A percentile compares a stretch with the other conserved stretches of the same genome.
Conservation (phyloP, 2,797 vertebrate genomes). For the Phataginus tetradactyla region DNA sequence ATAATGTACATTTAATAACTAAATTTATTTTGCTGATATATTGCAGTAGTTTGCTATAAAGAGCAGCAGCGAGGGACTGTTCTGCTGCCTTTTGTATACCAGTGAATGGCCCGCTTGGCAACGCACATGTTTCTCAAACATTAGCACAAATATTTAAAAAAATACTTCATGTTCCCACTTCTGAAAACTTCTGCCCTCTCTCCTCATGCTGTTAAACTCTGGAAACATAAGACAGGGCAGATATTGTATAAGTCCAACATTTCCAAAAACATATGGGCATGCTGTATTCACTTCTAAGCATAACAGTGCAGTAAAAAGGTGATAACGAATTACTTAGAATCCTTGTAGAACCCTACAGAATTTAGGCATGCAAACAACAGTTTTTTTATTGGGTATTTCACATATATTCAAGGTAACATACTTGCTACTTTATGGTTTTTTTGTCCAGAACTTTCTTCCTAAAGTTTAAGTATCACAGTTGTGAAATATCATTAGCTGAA, state of each 20-base stretch:
- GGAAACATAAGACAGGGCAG: background rate
- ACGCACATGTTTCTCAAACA: background rate
- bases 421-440: background rate
- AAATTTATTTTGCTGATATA: slow-evolving; percentile 34
- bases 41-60: background rate
- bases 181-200: background rate
- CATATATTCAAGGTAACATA: background rate
- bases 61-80: background rate
- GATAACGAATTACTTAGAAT: background rate
- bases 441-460: background rate
- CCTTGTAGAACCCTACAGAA: background rate
- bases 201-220: background rate
- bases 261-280: background rate
- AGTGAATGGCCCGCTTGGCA: background rate
- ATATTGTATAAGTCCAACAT: background rate
- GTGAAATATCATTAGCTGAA: background rate
- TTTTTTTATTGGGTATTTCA: background rate
- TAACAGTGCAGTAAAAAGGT: background rate
- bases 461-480: background rate
- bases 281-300: background rate
- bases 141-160: background rate
- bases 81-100: background rate
- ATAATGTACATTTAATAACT: background rate
- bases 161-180: background rate
- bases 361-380: background rate